Evolutionary conservation across 2,888 invertebrate species (phyloP), one percentile per base, ranked within the genome.

Genomic region (Chesias legatella): DNA sequence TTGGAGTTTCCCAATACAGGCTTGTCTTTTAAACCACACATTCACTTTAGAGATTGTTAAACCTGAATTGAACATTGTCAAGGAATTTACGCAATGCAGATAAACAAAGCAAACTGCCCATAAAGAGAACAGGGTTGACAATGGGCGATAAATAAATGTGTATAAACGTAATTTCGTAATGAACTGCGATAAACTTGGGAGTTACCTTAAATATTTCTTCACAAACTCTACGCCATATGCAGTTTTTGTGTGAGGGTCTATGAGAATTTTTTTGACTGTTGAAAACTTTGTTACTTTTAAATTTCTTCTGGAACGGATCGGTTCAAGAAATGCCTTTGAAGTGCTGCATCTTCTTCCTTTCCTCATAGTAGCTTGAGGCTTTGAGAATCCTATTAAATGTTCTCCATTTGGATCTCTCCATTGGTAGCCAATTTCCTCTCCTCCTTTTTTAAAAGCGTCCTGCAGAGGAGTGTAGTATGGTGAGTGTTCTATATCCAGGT

Each of bases 321-420:
- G 93, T 51, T 90, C 89, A 8, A 95, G 79, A 69, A 94, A 96
- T 0, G 95, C 95, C 72, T 94, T 95, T 1, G 92, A 90, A 0
- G 94, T 92, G 65, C 95, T 95, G 55, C 94, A 94, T 44, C 96
- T 86, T 34, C 92, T 88, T 0, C 96, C 96, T 36, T 90, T 86
- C 33, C 91, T 81, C 69, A 94, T 88, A 11, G 92, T 94, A 0
- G 93, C 93, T 67, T 94, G 94, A 0, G 91, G 91, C 35, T 90
- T 89, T 0, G 92, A 91, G 62, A 94, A 94, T 0, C 94, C 94
- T 22, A 91, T 73, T 1, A 90, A 60, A 1, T 86, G 65, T 54
- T 89, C 89, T 3, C 92, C 92, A 69, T 94, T 95, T 0, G 94
- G 92, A 70, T 95, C 95, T 33, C 88, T 90, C 63, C 92, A 89